These are phyloP conservation scores for Phalacrocorax carbo DNA, from an alignment of 2,113 vertebrate species.

Conservation along the genomic window DNA sequence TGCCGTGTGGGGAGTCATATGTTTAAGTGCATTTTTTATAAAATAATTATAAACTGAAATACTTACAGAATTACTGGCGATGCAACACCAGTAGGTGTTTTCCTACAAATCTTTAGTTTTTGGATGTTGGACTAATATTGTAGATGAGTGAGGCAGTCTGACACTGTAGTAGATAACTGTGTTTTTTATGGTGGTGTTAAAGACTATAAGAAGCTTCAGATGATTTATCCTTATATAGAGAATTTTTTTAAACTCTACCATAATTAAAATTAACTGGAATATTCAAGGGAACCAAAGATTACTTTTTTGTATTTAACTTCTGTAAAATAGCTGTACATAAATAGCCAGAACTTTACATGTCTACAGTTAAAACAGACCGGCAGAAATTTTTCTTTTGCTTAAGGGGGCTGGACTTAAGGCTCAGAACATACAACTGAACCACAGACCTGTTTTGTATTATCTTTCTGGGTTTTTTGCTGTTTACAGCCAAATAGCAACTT, in stretches of 20 bases:
- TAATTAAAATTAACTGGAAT: neutral
- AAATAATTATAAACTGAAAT: neutral
- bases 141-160: neutral
- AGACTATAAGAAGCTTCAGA: neutral
- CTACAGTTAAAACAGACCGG: neutral
- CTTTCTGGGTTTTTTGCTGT: slow-evolving; percentile 1
- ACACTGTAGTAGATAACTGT: neutral
- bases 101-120: neutral
- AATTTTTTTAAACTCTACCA: neutral
- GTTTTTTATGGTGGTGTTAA: neutral
- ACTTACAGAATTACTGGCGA: neutral
- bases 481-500: slow-evolving; percentile 91
- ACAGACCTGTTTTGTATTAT: neutral
- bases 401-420: no score
- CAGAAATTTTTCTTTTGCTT: neutral
- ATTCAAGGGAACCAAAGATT: neutral
- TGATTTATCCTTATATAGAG: neutral
- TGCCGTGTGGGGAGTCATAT: neutral
- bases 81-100: no score
- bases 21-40: neutral
- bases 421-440: neutral
- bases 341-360: neutral
- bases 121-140: neutral
- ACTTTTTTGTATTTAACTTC: neutral
- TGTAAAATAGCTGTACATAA: neutral